Base-by-base conservation (phyloP, 2,113 vertebrate genomes). In the pig (Sus scrofa) region DNA sequence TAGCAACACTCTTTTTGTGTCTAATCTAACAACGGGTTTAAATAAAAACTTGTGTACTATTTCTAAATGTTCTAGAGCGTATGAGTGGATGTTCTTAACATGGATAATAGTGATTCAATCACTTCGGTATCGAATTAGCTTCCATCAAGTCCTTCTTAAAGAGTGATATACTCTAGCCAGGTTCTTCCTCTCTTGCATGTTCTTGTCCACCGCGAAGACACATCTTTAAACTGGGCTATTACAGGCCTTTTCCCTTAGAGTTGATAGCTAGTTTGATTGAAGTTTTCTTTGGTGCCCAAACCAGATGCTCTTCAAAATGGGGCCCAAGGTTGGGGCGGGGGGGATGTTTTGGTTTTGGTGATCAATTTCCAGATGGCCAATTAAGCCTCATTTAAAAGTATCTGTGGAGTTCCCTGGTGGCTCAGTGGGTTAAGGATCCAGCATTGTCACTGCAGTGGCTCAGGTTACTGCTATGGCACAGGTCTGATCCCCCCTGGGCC, bases 51-150 rank as follows among this genome's bases (percentile, higher is more conserved):
- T 60, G 52, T 56, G 26, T 19, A 74, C 14, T 70, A 86, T 89
- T 95, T 77, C 82, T 88, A 52, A 74, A 73, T 65, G 16, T 85
- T 95, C 39, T 60, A 50, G 95, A 62, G 16, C 68, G 22, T 83
- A 14, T 89, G 60, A 77, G 75, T 18, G 3, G 58, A 8, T 52
- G 6, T 95, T 83, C 78, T 82, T 78, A 88, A 94, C 86, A 82
- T 44, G 11, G 22, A 82, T 81, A 44, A 44, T 52, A 7, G 18
- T 22, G 62, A 89, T 89, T 71, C 83, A 63, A 54, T 71, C 39
- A 92, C 15, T 82, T 15, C 73, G 52, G 14, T 82, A 74, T 71
- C 54, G 67, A 84, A 77, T 67, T 81, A 73, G 70, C 32, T 79
- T 89, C n/a, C 24, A 73, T 4, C 2, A 20, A 30, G 22, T 34